Evolutionary conservation across 1,140 invertebrate species (phyloP).

Genomic region (Carposina sasakii): DNA sequence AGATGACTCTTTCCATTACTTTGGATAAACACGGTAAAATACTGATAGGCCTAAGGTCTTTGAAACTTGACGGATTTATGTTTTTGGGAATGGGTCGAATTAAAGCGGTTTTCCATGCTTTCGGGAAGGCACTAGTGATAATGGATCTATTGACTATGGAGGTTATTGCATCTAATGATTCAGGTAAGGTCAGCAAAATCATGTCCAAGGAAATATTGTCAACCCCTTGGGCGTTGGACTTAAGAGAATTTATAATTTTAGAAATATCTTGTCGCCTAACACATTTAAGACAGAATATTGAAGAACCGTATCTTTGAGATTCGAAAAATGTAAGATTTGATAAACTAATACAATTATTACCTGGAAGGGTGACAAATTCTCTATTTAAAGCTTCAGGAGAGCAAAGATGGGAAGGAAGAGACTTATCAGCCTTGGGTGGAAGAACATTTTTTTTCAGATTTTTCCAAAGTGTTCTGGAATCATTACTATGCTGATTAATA

Average conservation of each 20-base stretch:
- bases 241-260: constrained; percentile 8
- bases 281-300: neutral
- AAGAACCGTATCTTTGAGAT: neutral
- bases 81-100: neutral
- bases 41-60: constrained; percentile 5
- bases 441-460: constrained; percentile 16
- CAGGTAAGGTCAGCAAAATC: constrained; percentile 9
- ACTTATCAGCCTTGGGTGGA: constrained; percentile 6
- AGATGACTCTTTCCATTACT: neutral
- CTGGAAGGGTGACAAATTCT: constrained; percentile 17
- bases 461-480: constrained; percentile 23
- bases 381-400: constrained; percentile 19
- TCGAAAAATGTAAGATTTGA: constrained; percentile 12
- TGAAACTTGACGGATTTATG: neutral
- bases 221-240: constrained; percentile 15
- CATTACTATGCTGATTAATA: constrained; percentile 17
- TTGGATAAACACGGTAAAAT: constrained; percentile 3
- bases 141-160: constrained; percentile 7
- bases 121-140: neutral
- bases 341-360: neutral
- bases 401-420: constrained; percentile 11
- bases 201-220: constrained; percentile 16
- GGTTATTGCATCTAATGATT: neutral
- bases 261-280: neutral
- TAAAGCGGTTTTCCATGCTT: constrained; percentile 4